These are phyloP conservation scores for Conus ventricosus DNA, from an alignment of 1,140 invertebrate species.

Conservation along the genomic window DNA sequence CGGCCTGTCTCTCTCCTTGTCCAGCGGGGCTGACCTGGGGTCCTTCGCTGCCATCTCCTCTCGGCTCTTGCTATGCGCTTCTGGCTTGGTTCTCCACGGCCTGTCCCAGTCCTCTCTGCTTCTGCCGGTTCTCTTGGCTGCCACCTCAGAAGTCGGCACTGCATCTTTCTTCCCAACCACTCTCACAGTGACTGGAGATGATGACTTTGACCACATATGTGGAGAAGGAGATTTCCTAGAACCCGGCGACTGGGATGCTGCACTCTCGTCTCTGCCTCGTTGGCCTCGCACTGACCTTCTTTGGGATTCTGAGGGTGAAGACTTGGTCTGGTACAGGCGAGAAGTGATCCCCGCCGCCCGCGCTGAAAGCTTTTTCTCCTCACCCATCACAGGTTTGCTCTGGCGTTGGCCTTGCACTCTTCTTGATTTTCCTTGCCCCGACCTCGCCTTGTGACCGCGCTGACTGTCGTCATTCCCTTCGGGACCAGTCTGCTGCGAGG, in stretches of 20 bases:
- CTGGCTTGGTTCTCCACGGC: not conserved
- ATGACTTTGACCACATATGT: not conserved
- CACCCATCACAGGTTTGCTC: not conserved
- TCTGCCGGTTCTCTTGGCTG: not conserved
- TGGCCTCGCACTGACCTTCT: constrained; percentile 39
- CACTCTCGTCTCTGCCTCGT: constrained; percentile 9
- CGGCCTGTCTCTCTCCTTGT: not conserved
- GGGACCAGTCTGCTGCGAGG: not conserved
- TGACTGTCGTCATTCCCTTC: not conserved
- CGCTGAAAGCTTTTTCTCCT: constrained; percentile 49
- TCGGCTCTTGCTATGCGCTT: not conserved
- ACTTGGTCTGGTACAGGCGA: constrained; percentile 57
- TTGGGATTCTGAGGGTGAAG: constrained; percentile 44
- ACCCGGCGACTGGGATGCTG: constrained; percentile 18
- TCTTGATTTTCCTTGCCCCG: not conserved
- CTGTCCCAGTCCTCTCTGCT: constrained; percentile 9
- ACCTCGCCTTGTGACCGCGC: constrained; percentile 8
- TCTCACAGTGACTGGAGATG: not conserved
- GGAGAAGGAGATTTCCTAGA: not conserved
- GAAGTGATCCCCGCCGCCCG: constrained; percentile 60
- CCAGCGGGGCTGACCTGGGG: not conserved
- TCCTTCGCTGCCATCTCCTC: not conserved
- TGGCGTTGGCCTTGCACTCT: constrained; percentile 11
- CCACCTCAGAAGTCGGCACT: not conserved
- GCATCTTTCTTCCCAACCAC: not conserved